A percentile compares a stretch with the other conserved stretches of the same genome.
phyloP scores from a whole-genome alignment of 2,797 vertebrate species.

The Spinus pinus region DNA sequence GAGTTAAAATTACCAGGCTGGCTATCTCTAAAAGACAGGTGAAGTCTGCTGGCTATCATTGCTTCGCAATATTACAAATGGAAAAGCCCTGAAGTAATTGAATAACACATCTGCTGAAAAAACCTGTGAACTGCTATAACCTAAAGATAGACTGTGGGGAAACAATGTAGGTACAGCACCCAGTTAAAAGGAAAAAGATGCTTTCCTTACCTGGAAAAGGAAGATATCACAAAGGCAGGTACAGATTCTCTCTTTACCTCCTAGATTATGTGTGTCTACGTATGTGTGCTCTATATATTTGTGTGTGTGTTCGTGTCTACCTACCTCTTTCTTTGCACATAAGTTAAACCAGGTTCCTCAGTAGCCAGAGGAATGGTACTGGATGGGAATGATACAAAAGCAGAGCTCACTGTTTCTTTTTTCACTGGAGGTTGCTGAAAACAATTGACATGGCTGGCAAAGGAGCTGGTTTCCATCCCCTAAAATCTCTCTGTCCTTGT shows the following conservation, averaged over 20 bases:
- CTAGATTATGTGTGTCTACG: not conserved
- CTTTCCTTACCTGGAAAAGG: slow-evolving; percentile 27
- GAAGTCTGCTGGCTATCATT: slow-evolving; percentile 71
- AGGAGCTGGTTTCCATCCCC: not conserved
- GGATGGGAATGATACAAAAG: not conserved
- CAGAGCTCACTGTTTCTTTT: not conserved
- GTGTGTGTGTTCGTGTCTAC: not conserved
- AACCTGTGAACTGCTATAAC: slow-evolving; percentile 57
- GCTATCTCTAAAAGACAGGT: slow-evolving; percentile 72
- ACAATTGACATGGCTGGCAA: not conserved
- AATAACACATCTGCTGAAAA: slow-evolving; percentile 69
- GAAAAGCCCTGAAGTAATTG: slow-evolving; percentile 73
- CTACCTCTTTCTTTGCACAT: not conserved
- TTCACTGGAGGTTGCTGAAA: not conserved
- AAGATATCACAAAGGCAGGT: slow-evolving; percentile 11
- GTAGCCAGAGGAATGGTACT: not conserved
- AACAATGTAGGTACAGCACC: slow-evolving; percentile 50
- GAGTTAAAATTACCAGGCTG: slow-evolving; percentile 70
- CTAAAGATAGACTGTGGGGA: slow-evolving; percentile 55
- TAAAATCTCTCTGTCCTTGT: not conserved
- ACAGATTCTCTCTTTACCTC: slow-evolving; percentile 14
- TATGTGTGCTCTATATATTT: not conserved
- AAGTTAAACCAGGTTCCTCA: not conserved
- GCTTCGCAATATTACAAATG: slow-evolving; percentile 68
- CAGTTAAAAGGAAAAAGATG: not conserved